phyloP scores from a whole-genome alignment of 2,113 vertebrate genomes.

The Triplophysa rosa region DNA sequence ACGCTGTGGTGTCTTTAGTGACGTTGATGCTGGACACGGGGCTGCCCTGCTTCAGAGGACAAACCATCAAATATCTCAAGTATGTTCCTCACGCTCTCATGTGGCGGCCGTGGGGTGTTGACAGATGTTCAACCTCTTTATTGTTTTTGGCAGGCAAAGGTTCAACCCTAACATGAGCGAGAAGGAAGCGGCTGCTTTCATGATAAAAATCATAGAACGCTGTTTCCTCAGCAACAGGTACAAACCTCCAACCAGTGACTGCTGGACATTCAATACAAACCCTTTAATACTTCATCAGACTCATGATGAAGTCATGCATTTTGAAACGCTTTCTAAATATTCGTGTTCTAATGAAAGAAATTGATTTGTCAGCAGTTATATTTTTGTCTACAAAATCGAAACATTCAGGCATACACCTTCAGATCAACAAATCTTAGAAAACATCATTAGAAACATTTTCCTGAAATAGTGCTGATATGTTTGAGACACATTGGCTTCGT shows the following conservation, averaged over 20 bases:
- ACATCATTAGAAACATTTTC: no score
- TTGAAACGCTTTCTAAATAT: no score
- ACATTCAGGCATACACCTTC: no score
- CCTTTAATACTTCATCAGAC: background rate
- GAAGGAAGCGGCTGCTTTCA: slow-evolving; percentile 93
- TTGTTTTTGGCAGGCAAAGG: slow-evolving; percentile 77
- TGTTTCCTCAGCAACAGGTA: slow-evolving; percentile 99
- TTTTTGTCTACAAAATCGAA: no score
- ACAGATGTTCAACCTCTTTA: background rate
- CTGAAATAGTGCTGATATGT: no score
- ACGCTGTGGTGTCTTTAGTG: slow-evolving; percentile 94
- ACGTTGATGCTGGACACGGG: slow-evolving; percentile 93
- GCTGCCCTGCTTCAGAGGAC: slow-evolving; percentile 94
- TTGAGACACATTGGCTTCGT: no score
- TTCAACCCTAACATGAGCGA: slow-evolving; percentile 97
- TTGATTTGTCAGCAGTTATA: no score
- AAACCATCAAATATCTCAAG: slow-evolving; percentile 98
- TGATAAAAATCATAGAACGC: slow-evolving; percentile 96
- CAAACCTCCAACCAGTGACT: slow-evolving; percentile 15
- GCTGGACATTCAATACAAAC: background rate
- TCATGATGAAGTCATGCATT: no score
- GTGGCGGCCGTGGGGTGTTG: background rate
- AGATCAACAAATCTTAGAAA: no score
- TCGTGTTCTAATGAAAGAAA: no score
- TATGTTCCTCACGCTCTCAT: slow-evolving; percentile 66